These are phyloP conservation scores for Champsocephalus esox DNA, from an alignment of 2,797 vertebrate species.

Conservation along the genomic window DNA sequence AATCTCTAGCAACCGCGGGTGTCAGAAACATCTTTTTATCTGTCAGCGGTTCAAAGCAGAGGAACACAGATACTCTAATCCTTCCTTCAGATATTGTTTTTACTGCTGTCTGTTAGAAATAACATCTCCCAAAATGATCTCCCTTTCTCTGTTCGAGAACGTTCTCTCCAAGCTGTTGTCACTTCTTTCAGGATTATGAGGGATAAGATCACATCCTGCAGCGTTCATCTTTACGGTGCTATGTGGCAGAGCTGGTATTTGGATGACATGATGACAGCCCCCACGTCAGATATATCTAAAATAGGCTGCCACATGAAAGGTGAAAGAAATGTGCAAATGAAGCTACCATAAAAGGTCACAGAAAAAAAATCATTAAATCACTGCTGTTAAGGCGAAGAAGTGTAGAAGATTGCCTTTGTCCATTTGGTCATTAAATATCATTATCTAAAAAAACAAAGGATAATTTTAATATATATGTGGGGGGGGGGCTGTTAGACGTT, in stretches of 20 bases:
- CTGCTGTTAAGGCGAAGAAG: constrained; percentile 1
- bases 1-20: constrained; percentile 45
- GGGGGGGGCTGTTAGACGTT: no score
- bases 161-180: constrained; percentile 51
- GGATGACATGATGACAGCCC: constrained; percentile 56
- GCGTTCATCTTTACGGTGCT: constrained; percentile 66
- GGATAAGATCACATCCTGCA: constrained; percentile 58
- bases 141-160: constrained; percentile 23
- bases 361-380: constrained; percentile 15
- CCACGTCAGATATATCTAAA: constrained; percentile 45
- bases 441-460: neutral
- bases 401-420: neutral
- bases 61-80: constrained; percentile 59
- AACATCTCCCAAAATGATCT: constrained; percentile 49
- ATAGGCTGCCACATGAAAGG: constrained; percentile 53
- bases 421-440: neutral
- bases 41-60: constrained; percentile 56
- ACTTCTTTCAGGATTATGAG: constrained; percentile 56
- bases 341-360: constrained; percentile 15
- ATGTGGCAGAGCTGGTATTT: constrained; percentile 53
- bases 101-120: constrained; percentile 39
- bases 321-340: constrained; percentile 48
- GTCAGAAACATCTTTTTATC: constrained; percentile 55
- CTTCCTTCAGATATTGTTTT: constrained; percentile 64
- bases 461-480: neutral